phyloP scores from a whole-genome alignment of 2,888 invertebrate genomes.

The Druceiella hillmani region DNA sequence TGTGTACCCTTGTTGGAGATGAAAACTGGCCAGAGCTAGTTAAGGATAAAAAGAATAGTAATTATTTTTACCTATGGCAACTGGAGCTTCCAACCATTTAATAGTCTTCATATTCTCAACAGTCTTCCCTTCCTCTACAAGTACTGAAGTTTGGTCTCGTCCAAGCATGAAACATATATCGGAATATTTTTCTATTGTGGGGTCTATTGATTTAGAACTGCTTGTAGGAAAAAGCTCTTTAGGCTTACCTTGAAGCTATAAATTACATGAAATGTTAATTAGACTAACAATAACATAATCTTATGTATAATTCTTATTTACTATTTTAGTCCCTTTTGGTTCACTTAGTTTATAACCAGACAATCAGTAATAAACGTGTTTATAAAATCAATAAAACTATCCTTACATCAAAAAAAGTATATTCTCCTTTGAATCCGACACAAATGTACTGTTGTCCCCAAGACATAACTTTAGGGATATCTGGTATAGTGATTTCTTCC shows the following conservation, averaged over 20 bases:
- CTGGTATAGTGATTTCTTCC: constrained; percentile 70
- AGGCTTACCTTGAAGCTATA: constrained; percentile 50
- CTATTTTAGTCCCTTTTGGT: no score
- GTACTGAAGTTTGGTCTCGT: constrained; percentile 80
- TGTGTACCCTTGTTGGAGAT: no score
- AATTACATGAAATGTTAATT: no score
- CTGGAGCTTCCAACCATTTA: constrained; percentile 75
- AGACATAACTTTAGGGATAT: constrained; percentile 72
- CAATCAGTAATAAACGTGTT: no score
- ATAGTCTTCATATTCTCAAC: constrained; percentile 59
- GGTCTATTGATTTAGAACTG: constrained; percentile 71
- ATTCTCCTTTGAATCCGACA: constrained; percentile 82
- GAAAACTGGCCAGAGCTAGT: no score
- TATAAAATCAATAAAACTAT: constrained; percentile 7
- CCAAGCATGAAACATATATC: constrained; percentile 76
- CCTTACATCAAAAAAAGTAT: constrained; percentile 68
- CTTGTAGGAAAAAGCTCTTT: constrained; percentile 84
- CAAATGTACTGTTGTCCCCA: constrained; percentile 84
- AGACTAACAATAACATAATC: no score
- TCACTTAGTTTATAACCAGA: no score
- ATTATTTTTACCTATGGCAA: constrained; percentile 59
- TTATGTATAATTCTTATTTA: no score
- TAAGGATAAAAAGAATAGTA: no score
- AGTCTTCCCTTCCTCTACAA: constrained; percentile 71
- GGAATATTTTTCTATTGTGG: constrained; percentile 73